A percentile compares a stretch with the other conserved stretches of the same genome.
phyloP scores from a whole-genome alignment of 2,888 invertebrate species.

The Yponomeuta plumbellus region DNA sequence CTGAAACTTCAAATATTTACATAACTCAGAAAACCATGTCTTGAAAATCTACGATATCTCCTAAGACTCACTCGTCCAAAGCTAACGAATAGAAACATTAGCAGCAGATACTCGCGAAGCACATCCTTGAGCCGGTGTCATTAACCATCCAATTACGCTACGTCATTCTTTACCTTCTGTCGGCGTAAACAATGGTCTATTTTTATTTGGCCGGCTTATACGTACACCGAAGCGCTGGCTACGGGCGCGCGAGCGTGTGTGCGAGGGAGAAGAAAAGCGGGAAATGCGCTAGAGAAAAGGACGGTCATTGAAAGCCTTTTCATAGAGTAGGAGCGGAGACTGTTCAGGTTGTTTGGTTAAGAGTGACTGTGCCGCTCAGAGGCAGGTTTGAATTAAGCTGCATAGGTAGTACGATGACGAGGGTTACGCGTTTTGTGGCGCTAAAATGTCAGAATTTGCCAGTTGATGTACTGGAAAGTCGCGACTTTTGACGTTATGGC shows the following conservation, averaged over 20 bases:
- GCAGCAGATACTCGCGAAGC: conserved; percentile 4
- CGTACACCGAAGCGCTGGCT: not conserved
- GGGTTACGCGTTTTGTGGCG: no score
- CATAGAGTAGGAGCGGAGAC: conserved; percentile 35
- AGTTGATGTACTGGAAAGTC: no score
- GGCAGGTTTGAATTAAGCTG: not conserved
- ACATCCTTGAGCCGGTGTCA: conserved; percentile 10
- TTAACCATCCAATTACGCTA: conserved; percentile 1
- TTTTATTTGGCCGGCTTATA: conserved; percentile 12
- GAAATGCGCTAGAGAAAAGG: conserved; percentile 34
- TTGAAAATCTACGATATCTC: not conserved
- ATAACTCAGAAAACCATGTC: no score
- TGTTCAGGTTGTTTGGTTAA: conserved; percentile 2
- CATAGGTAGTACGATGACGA: no score
- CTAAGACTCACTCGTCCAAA: not conserved
- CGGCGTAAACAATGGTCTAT: conserved; percentile 12
- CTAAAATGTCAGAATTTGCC: no score
- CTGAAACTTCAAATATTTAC: no score
- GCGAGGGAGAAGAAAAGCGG: conserved; percentile 34
- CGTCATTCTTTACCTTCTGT: conserved; percentile 2
- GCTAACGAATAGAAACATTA: conserved; percentile 3
- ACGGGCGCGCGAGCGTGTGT: conserved; percentile 39
- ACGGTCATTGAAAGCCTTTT: conserved; percentile 39
- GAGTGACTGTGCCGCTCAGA: conserved; percentile 21
- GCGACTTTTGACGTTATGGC: no score